Evolutionary conservation across 2,797 vertebrate species (phyloP).

Genomic region (Rousettus madagascariensis): DNA sequence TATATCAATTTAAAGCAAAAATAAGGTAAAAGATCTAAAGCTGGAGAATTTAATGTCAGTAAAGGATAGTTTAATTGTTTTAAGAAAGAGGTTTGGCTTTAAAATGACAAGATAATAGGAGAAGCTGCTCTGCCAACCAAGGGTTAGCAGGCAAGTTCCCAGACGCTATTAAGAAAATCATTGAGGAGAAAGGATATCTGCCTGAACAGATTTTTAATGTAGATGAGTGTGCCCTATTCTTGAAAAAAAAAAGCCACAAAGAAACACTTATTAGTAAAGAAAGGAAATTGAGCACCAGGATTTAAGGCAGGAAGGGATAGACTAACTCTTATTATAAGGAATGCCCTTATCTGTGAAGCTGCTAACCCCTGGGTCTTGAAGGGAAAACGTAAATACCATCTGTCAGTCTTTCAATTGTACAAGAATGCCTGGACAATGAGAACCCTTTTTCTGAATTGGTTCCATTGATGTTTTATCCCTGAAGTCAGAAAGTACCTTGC

Average conservation of each 20-base stretch:
- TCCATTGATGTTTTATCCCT: background rate
- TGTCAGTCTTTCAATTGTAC: background rate
- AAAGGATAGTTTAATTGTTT: background rate
- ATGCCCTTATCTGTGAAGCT: background rate
- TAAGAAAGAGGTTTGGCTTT: background rate
- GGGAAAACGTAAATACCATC: background rate
- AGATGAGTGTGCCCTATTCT: background rate
- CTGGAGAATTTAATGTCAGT: background rate
- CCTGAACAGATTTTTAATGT: background rate
- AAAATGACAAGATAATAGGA: background rate
- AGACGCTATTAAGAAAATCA: background rate
- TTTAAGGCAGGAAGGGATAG: background rate
- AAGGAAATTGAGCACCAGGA: background rate
- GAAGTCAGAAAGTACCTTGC: background rate
- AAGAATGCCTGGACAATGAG: background rate
- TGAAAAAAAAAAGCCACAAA: background rate
- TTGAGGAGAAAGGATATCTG: background rate
- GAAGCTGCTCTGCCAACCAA: background rate
- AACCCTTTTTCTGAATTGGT: background rate
- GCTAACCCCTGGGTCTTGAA: background rate
- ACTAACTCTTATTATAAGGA: background rate
- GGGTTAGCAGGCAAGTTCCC: background rate
- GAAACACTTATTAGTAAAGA: background rate
- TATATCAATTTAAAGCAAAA: background rate
- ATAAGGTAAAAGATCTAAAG: background rate